phyloP scores from a whole-genome alignment of 2,888 invertebrate species.

The Miltochrista miniata region DNA sequence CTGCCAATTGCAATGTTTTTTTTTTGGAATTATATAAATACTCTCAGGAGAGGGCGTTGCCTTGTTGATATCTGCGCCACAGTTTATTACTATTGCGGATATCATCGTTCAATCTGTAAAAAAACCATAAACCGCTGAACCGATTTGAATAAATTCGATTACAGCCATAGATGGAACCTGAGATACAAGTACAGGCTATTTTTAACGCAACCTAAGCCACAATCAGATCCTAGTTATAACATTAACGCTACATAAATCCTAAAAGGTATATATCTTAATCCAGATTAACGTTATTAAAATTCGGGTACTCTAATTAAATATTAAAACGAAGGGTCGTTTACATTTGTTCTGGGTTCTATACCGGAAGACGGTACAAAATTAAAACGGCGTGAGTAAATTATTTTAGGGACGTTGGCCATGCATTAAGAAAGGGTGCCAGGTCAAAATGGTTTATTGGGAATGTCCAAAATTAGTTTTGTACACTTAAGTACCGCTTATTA shows the following conservation, averaged over 20 bases:
- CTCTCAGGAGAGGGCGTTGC: no score
- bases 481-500: not conserved
- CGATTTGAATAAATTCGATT: no score
- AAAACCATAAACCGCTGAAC: no score
- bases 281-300: not conserved
- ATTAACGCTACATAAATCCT: not conserved
- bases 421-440: not conserved
- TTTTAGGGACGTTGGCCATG: not conserved
- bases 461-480: not conserved
- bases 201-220: no score
- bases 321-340: not conserved
- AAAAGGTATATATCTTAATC: not conserved
- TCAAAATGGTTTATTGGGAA: not conserved
- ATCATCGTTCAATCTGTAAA: no score
- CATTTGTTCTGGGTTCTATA: not conserved
- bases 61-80: no score
- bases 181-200: no score
- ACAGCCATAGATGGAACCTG: no score
- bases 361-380: not conserved
- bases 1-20: no score
- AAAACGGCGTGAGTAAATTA: not conserved
- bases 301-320: not conserved
- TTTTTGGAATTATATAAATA: no score
- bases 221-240: no score
- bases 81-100: no score